Evolutionary conservation across 2,797 vertebrate genomes (phyloP).

Genomic region (Hypotaenidia philippensis): DNA sequence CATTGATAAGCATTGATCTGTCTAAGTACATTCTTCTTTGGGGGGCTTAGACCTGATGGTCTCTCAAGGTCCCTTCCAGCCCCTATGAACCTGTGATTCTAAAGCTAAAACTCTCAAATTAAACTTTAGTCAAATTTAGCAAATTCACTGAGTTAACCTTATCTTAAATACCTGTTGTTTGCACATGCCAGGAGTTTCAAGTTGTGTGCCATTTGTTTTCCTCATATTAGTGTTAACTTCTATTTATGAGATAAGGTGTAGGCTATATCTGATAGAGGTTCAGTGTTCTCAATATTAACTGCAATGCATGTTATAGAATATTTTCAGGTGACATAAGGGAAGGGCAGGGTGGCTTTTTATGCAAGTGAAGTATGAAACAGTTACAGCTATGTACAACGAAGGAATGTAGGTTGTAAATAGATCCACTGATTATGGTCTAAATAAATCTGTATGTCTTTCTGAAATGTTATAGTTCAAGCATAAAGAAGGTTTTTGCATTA

Average conservation of each 20-base stretch:
- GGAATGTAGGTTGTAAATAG: background rate
- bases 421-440: background rate
- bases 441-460: background rate
- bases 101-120: background rate
- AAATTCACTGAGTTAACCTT: background rate
- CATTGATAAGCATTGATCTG: background rate
- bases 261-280: background rate
- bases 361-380: background rate
- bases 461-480: background rate
- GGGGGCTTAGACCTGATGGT: no score
- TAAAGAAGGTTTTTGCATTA: background rate
- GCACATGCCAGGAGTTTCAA: background rate
- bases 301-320: background rate
- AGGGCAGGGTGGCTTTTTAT: background rate
- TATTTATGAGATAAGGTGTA: background rate
- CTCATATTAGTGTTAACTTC: background rate
- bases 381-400: background rate
- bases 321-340: background rate
- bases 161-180: background rate
- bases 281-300: background rate
- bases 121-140: background rate
- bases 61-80: no score
- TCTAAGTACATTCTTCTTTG: background rate
- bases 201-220: background rate
- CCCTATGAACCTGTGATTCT: background rate